Base-by-base conservation (phyloP, 2,888 invertebrate genomes). In the Tetropium fuscum region DNA sequence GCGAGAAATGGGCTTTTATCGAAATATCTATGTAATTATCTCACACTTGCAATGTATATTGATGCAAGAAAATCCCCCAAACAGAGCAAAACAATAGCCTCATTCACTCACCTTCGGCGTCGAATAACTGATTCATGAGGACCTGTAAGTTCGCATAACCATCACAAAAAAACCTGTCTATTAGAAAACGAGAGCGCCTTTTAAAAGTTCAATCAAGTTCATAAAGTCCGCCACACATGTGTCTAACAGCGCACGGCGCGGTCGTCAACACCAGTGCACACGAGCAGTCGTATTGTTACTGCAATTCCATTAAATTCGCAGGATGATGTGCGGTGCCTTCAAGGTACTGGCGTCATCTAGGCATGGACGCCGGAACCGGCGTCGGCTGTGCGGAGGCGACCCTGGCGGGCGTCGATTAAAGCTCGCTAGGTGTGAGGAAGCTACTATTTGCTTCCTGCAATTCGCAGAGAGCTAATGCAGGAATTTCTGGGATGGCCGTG, bases 151-250 rank as follows among this genome's bases (percentile, higher is more conserved):
- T 6, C 34, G 15, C 34, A 34, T 34, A 34, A 34, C 11, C 5
- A 34, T 7, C 48, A 19, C 48, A 36, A 20, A n/a, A n/a, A n/a
- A 30, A 32, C 34, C 34, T 11, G 32, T n/a, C 20, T 8, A 8
- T 20, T 8, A 18, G n/a, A 20, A 20, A 19, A 41, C n/a, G 20
- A 7, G 7, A 43, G 13, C 10, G 16, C 36, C 13, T 48, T 38
- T 22, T 19, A 11, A 48, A 48, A 48, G 48, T 48, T 48, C 48
- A 48, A 16, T 16, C 22, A 10, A 36, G 36, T 36, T 48, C 48
- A 32, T 36, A 22, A 36, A 48, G 48, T 48, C 25, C 36, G 47
- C 36, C 11, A 36, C 48, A 48, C 48, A 44, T 27, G 48, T 47
- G 48, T 11, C 16, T 48, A 4, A 19, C 18, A 4, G 20, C 36